Evolutionary conservation across 1,140 invertebrate species (phyloP), one percentile per base, ranked within the genome.

Genomic region (Papilio helenus): DNA sequence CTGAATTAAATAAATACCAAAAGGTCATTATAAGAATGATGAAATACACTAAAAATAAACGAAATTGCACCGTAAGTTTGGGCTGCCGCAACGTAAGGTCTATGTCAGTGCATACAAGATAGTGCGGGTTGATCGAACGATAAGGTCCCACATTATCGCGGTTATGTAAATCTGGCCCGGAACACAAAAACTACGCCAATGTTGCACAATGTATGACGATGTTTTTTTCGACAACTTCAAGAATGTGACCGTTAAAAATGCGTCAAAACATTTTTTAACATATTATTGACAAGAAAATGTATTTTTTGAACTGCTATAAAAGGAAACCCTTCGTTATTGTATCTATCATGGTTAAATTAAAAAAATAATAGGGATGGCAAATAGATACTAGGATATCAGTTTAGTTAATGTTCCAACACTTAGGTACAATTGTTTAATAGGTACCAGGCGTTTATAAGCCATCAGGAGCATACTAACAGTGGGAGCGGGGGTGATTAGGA

Each of bases 371-470:
- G 29, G 29, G 29, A 49, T 49, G 16, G 46, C 46, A 18, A 49
- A 18, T n/a, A 51, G 51, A 9, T 55, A 55, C 51, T 55, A 55
- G 51, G 51, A 55, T 55, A 55, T 55, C 51, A 55, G 51, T 55
- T 8, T 20, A 18, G 51, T 55, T 51, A 51, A 18, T 46, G 44
- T 16, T 14, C 79, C 81, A 81, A 73, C 78, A 65, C 82, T 80
- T 86, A 86, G 85, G 84, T 87, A 80, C 85, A 83, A 86, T 82
- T 83, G 84, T 87, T 87, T 85, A 82, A 87, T 85, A 84, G 84
- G 87, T 89, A 92, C 88, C 82, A 91, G 89, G 89, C 87, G 86
- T 85, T 88, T 87, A 93, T 93, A 86, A 91, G 87, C 81, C 81
- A 89, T 88, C 83, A 90, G 86, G 86, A 89, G 89, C 83, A 88